These are phyloP conservation scores for Pangasianodon hypophthalmus DNA, from an alignment of 2,113 vertebrate species.

Conservation along the genomic window DNA sequence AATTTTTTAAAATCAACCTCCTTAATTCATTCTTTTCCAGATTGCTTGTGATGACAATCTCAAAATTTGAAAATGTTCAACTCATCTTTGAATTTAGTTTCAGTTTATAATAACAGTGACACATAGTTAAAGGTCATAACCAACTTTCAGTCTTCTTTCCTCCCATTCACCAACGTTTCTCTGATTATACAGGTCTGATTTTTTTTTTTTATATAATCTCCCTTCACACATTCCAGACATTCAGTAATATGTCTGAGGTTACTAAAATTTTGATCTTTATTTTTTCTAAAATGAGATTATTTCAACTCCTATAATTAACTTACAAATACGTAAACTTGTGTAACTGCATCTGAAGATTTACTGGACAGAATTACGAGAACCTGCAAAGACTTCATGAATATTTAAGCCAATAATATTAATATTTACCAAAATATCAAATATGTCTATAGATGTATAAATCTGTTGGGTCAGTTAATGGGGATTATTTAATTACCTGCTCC, in stretches of 20 bases:
- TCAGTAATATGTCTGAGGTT: background rate
- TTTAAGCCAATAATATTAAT: background rate
- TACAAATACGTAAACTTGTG: background rate
- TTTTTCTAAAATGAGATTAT: background rate
- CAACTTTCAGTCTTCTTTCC: background rate
- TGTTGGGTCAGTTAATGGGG: background rate
- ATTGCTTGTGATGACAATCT: slow-evolving; percentile 12
- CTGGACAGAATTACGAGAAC: no score
- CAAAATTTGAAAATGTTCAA: background rate
- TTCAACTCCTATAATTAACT: background rate
- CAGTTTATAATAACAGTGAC: background rate
- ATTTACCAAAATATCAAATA: background rate
- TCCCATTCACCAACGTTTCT: background rate
- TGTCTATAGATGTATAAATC: background rate
- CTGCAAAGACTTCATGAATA: background rate
- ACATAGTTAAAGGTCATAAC: background rate
- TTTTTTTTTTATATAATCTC: background rate
- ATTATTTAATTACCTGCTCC: background rate
- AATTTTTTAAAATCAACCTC: background rate
- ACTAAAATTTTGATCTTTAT: background rate
- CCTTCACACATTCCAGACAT: slow-evolving; percentile 40
- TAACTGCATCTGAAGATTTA: background rate
- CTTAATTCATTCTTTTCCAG: background rate
- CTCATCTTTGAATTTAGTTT: background rate
- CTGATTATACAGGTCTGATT: background rate